phyloP scores from a whole-genome alignment of 2,888 invertebrate species.

The Orthosia cruda region DNA sequence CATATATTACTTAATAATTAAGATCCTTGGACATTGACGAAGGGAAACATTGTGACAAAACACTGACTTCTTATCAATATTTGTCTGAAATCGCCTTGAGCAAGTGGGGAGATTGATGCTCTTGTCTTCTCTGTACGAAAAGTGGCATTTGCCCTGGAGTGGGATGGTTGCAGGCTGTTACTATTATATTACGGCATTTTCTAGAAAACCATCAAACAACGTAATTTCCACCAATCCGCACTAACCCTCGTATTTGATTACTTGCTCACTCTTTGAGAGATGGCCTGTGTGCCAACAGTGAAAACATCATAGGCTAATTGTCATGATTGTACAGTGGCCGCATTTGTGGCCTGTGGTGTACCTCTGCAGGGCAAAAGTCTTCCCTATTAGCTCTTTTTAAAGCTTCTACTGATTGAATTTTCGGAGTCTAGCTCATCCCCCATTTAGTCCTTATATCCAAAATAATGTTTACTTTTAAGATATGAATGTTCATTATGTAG shows the following conservation, averaged over 20 bases:
- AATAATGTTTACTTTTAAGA: neutral
- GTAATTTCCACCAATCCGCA: too few relatives aligned
- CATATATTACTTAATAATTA: neutral
- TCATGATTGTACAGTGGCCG: too few relatives aligned
- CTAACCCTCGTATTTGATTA: too few relatives aligned
- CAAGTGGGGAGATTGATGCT: neutral
- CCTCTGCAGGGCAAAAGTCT: neutral
- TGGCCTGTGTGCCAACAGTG: too few relatives aligned
- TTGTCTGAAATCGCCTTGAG: neutral
- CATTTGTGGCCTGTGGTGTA: too few relatives aligned
- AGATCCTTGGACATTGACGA: neutral
- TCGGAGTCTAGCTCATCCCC: neutral
- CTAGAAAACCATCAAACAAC: too few relatives aligned
- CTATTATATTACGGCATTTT: too few relatives aligned
- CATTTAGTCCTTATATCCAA: constrained; percentile 33
- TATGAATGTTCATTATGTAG: neutral
- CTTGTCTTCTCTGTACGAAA: neutral
- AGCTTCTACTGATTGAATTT: too few relatives aligned
- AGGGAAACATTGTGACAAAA: neutral
- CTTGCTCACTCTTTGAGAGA: too few relatives aligned
- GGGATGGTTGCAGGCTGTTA: too few relatives aligned
- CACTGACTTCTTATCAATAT: neutral
- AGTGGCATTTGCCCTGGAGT: neutral
- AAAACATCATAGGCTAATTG: too few relatives aligned
- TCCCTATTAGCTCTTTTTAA: neutral